phyloP scores from a whole-genome alignment of 2,888 invertebrate genomes.

The Operophtera brumata region DNA sequence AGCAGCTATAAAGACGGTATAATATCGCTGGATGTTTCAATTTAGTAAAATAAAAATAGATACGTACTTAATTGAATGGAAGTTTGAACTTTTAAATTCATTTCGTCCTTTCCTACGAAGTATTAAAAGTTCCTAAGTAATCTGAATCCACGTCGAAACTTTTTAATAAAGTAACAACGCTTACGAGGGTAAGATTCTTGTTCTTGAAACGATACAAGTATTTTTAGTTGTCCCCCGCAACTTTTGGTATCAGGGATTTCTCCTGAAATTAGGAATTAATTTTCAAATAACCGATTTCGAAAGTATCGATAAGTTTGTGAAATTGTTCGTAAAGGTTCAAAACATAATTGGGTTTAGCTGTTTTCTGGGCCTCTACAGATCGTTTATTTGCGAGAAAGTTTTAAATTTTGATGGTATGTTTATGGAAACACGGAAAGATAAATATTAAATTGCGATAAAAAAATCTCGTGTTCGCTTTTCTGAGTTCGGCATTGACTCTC shows the following conservation, averaged over 20 bases:
- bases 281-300: conserved; percentile 22
- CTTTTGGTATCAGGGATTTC: conserved; percentile 23
- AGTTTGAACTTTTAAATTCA: conserved; percentile 47
- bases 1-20: too few species aligned
- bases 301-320: conserved; percentile 23
- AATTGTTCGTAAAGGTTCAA: conserved; percentile 25
- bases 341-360: conserved; percentile 17
- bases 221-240: conserved; percentile 31
- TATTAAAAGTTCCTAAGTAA: conserved; percentile 59
- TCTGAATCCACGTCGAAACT: conserved; percentile 59
- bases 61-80: conserved; percentile 17
- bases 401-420: conserved; percentile 1
- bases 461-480: conserved; percentile 16
- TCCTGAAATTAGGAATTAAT: conserved; percentile 24
- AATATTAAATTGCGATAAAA: conserved; percentile 5
- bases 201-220: conserved; percentile 43
- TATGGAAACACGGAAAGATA: not conserved
- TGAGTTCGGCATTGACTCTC: conserved; percentile 42
- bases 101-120: conserved; percentile 44
- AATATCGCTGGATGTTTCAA: too few species aligned
- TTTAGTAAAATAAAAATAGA: not conserved
- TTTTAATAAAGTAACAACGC: conserved; percentile 58
- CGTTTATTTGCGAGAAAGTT: conserved; percentile 9
- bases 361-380: conserved; percentile 11
- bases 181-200: conserved; percentile 42